Conservation (phyloP, 2,113 vertebrate genomes). For the Saimiri boliviensis region DNA sequence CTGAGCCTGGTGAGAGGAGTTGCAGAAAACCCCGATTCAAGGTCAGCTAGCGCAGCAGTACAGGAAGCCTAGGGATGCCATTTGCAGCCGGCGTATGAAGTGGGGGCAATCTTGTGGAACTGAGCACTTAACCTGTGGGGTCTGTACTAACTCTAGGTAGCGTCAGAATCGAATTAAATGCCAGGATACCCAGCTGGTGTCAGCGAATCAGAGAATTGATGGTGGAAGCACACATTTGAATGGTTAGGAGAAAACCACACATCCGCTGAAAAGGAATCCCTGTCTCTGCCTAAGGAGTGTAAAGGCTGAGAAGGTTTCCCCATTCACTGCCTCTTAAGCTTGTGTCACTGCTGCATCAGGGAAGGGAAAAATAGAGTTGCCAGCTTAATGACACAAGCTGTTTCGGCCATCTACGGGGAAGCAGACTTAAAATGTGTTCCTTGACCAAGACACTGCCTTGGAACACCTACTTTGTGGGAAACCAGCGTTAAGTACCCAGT, state of each 20-base stretch:
- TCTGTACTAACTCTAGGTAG: neutral
- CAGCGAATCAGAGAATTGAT: neutral
- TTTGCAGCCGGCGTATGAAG: neutral
- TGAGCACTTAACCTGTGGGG: neutral
- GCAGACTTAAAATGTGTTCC: neutral
- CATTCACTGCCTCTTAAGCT: neutral
- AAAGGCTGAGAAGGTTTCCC: neutral
- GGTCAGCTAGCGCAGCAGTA: neutral
- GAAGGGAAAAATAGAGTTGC: neutral
- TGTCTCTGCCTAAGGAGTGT: neutral
- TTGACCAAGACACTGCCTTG: neutral
- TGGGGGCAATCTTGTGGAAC: neutral
- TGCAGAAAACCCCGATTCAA: neutral
- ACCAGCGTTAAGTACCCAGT: neutral
- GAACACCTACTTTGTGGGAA: slow-evolving; percentile 28
- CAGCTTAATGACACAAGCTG: neutral
- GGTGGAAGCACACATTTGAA: neutral
- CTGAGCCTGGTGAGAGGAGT: neutral
- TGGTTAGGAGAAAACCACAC: neutral
- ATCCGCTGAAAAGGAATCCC: neutral
- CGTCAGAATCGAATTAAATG: neutral
- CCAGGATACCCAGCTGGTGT: neutral
- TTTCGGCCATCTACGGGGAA: neutral
- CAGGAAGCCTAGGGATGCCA: neutral
- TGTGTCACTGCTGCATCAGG: neutral